Evolutionary conservation across 2,113 vertebrate genomes (phyloP), one percentile per base, ranked within the genome.

Genomic region (Oplegnathus fasciatus): DNA sequence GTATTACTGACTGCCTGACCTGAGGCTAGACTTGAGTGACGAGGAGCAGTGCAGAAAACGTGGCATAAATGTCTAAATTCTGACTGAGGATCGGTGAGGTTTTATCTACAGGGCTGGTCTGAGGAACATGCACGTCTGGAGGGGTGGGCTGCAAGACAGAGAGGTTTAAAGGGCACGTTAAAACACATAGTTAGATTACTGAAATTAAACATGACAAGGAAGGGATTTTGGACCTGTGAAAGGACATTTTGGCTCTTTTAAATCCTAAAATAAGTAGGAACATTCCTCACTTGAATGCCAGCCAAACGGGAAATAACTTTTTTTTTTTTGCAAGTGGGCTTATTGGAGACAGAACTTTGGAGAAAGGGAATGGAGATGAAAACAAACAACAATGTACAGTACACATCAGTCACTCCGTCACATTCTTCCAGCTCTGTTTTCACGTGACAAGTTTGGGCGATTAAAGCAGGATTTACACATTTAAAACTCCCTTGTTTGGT

Each of bases 271-370:
- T 48, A 83, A 78, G 44, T 72, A 46, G 13, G 34, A 71, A 34
- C 42, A 58, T 72, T 68, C 57, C 72, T 83, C 48, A 75, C 18
- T 48, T 73, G 24, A 88, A 81, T 75, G 57, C 55, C 61, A 71
- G 37, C 34, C 46, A 64, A 81, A 86, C 50, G 75, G 79, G 80
- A 71, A 75, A 84, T 68, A 52, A 66, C 74, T 17, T 58, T 83
- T 61, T 80, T 44, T 84, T 94, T 94, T 95, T 96, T 94, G 93
- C 93, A 75, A 44, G 74, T 93, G 93, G 90, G 93, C 93, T 94
- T 89, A 71, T 78, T 74, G 34, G 62, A 89, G 70, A 87, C 32
- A 79, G 77, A 67, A 82, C 46, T 24, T 72, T 69, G 50, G 26
- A 40, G 72, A 61, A 48, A 89, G 48, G 40, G 58, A 67, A 61